A percentile compares a stretch with the other conserved stretches of the same genome.
These are phyloP conservation scores for Anorthoa munda DNA, from an alignment of 2,888 invertebrate genomes.

Conservation along the genomic window DNA sequence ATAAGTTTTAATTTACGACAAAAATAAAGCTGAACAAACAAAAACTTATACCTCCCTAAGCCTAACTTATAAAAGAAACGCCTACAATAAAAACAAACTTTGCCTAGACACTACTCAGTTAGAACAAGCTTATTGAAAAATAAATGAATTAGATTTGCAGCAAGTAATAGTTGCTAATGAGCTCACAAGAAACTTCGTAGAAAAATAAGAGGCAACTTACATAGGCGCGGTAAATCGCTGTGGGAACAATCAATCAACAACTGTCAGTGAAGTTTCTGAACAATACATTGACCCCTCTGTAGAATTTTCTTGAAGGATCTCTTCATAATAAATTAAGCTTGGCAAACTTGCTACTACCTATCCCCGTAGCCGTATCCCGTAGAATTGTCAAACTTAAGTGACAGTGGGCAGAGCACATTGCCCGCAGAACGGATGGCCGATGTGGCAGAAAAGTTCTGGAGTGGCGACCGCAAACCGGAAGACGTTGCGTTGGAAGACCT, in stretches of 20 bases:
- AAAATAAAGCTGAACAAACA: too few species aligned
- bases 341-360: background rate
- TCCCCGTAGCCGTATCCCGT: too few species aligned
- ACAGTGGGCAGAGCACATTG: too few species aligned
- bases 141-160: slow-evolving; percentile 6
- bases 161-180: slow-evolving; percentile 20
- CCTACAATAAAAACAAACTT: slow-evolving; percentile 5
- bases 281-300: slow-evolving; percentile 12
- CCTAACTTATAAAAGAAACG: background rate
- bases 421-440: too few species aligned
- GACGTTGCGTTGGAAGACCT: too few species aligned
- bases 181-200: slow-evolving; percentile 3
- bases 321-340: background rate
- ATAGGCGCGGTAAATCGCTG: slow-evolving; percentile 7
- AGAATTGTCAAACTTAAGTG: too few species aligned
- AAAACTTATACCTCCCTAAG: too few species aligned
- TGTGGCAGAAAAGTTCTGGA: too few species aligned
- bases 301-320: slow-evolving; percentile 5
- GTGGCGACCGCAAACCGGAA: too few species aligned
- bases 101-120: background rate
- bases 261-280: slow-evolving; percentile 11
- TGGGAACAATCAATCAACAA: slow-evolving; percentile 23
- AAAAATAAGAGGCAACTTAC: slow-evolving; percentile 13
- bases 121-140: background rate
- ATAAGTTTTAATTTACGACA: too few species aligned